Base-by-base conservation (phyloP, 2,888 invertebrate genomes). In the Apeira syringaria region DNA sequence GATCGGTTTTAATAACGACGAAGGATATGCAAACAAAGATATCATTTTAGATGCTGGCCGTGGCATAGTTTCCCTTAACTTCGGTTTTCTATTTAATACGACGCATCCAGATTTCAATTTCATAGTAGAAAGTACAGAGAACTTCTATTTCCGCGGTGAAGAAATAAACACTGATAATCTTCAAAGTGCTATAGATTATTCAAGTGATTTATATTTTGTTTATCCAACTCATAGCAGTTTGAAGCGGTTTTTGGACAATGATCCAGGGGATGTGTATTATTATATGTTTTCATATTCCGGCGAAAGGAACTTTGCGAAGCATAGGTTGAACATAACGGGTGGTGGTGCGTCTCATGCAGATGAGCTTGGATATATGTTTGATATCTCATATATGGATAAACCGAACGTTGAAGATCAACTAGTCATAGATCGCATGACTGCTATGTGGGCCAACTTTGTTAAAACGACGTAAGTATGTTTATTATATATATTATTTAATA, bases 351-450 rank as follows among this genome's bases (percentile, higher is more conserved):
- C 47, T 0, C 75, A 76, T 35, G 63, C 61, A 0, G 73, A 74
- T 29, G 74, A 79, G 41, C 12, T 72, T 0, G 64, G 68, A 2
- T 78, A 76, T 50, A 40, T 71, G 17, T 74, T 71, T 47, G 64
- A 66, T 29, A 42, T 61, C 2, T 38, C 45, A 3, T 56, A 51
- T 11, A 26, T 50, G 4, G 48, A 51, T 1, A 46, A 53, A 1
- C 56, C 63, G 0, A 47, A 53, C 1, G 31, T 49, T 1, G 56
- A 47, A 5, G 74, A 75, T 42, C 62, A 68, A 36, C 15, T 52
- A 0, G 52, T 68, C 1, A 57, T 73, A 1, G 69, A 74, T 17
- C 31, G 44, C 2, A 56, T 63, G 50, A 61, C 60, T 2, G 40
- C 55, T 0, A 37, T 66, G 59, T 72, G 70, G 66, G 53, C 68